Percentiles rank a stretch among this genome's conserved stretches.
phyloP scores from a whole-genome alignment of 2,888 invertebrate genomes.

The Laspeyria flexula region DNA sequence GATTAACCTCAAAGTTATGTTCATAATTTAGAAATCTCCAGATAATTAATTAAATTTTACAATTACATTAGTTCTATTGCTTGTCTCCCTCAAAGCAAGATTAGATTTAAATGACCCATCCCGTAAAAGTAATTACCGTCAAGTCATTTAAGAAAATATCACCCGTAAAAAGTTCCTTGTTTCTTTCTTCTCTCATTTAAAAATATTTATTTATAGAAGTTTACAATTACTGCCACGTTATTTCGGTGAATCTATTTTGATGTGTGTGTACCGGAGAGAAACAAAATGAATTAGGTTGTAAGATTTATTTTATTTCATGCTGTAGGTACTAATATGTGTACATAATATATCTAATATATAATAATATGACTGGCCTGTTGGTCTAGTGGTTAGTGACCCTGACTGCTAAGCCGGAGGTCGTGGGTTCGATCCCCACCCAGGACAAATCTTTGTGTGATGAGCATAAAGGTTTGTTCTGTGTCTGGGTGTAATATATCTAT shows the following conservation, averaged over 20 bases:
- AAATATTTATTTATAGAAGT: conserved; percentile 14
- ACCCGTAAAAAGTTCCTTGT: conserved; percentile 21
- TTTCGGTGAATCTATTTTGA: conserved; percentile 11
- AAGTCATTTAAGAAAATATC: conserved; percentile 35
- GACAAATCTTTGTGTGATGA: too few relatives aligned
- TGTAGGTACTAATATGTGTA: too few relatives aligned
- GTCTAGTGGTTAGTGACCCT: too few relatives aligned
- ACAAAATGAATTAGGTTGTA: conserved; percentile 1
- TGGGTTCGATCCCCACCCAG: too few relatives aligned
- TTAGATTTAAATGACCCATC: conserved; percentile 45
- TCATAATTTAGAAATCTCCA: conserved; percentile 7
- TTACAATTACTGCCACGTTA: conserved; percentile 12
- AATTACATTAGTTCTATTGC: conserved; percentile 17
- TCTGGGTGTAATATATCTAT: too few relatives aligned
- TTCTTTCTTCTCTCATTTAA: conserved; percentile 6
- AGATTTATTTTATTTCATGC: not conserved
- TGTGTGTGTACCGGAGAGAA: conserved; percentile 1
- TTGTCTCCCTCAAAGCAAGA: conserved; percentile 29
- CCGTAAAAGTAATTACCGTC: conserved; percentile 29
- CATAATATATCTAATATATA: too few relatives aligned
- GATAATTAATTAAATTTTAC: conserved; percentile 15
- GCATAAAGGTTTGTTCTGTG: too few relatives aligned
- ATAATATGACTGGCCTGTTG: too few relatives aligned
- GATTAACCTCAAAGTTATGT: not conserved
- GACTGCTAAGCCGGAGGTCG: too few relatives aligned